Evolutionary conservation across 2,113 vertebrate species (phyloP), one percentile per base, ranked within the genome.

Genomic region (Marcusenius ussheri): DNA sequence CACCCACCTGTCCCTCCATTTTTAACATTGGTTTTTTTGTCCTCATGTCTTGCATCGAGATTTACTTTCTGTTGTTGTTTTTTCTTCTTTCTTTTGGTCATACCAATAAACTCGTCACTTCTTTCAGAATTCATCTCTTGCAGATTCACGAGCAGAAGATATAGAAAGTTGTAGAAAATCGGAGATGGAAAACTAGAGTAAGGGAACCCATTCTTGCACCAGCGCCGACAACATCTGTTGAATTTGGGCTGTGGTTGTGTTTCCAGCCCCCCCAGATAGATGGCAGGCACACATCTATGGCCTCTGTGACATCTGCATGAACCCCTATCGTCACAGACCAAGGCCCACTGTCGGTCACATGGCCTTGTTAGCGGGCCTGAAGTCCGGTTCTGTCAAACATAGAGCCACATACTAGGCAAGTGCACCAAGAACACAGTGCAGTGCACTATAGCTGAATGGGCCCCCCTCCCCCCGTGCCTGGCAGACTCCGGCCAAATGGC

Each of bases 131-230:
- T 92, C 91, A 89, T 93, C 89, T 94, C 91, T 94, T 95, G 91
- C 95, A 95, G 95, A 95, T 95, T 94, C 94, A 93, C 94, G 88
- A 95, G 87, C 92, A 88, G 90, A 90, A 53, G 93, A 93, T 94
- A 92, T 95, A 95, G 94, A 93, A 92, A 94, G 93, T 95, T 94
- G 93, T 95, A 95, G 93, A 93, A 95, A 93, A 88, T 47, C 49
- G 85, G 89, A 93, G 93, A 94, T 94, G 94, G 93, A 95, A 92
- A 94, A 94, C 92, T 95, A 94, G 93, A 95, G 94, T 95, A 95
- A 95, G 93, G 92, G 88, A 80, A 74, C 31, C 35, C 45, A 27
- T 89, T 50, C 42, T 77, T 89, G 66, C 27, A 24, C 70, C 62
- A 50, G 62, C 92, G 87, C 91, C 19, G 74, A 87, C 42, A 46